Evolutionary conservation across 2,113 vertebrate genomes (phyloP).

Genomic region (Ciconia stormi): DNA sequence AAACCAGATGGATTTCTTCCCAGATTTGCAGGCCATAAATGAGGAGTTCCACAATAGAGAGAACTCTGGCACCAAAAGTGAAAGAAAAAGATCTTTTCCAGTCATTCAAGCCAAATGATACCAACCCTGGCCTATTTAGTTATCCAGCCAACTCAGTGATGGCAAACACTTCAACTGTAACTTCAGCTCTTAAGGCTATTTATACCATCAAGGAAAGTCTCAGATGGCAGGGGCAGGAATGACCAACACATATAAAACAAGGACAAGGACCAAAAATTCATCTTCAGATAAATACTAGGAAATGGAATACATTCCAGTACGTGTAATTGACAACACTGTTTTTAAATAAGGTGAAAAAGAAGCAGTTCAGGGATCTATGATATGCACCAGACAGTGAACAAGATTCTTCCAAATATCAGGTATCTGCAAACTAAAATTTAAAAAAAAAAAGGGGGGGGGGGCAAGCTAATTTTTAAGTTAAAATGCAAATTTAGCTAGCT

Average conservation of each 20-base stretch:
- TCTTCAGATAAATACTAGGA: neutral
- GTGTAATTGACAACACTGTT: neutral
- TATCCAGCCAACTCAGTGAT: neutral
- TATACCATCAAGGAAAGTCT: neutral
- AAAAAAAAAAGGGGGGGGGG: neutral
- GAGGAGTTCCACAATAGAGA: neutral
- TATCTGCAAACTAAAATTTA: neutral
- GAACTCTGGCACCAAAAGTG: neutral
- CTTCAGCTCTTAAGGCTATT: neutral
- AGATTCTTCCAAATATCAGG: neutral
- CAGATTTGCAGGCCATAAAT: neutral
- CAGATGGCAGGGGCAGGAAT: neutral
- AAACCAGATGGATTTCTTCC: conserved; percentile 1
- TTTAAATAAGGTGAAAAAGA: neutral
- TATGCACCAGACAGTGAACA: neutral
- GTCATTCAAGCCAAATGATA: neutral
- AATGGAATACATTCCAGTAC: neutral
- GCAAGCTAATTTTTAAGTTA: neutral
- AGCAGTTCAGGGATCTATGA: neutral
- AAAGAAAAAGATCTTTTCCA: neutral
- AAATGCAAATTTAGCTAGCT: neutral
- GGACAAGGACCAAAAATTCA: neutral
- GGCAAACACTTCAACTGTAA: neutral
- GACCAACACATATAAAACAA: neutral
- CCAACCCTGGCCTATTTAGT: neutral